phyloP scores from a whole-genome alignment of 2,113 vertebrate genomes.

The Serilophus lunatus region DNA sequence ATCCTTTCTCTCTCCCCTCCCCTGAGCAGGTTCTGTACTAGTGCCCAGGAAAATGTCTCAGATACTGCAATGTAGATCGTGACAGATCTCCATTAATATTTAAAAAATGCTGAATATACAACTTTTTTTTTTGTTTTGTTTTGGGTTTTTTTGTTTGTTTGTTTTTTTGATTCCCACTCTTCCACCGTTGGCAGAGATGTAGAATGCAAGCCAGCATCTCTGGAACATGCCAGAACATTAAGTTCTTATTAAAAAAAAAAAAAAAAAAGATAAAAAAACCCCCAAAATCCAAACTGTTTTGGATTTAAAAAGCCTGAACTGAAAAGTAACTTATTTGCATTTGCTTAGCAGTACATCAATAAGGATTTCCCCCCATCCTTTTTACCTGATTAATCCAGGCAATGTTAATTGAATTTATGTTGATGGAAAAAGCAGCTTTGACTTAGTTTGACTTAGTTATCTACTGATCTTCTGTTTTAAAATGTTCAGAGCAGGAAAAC shows the following conservation, averaged over 20 bases:
- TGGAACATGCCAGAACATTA: background rate
- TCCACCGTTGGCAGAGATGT: background rate
- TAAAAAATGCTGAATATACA: background rate
- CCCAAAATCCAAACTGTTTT: too few relatives aligned
- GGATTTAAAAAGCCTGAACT: background rate
- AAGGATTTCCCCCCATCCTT: background rate
- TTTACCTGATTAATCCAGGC: background rate
- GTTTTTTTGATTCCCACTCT: background rate
- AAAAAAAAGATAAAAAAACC: too few relatives aligned
- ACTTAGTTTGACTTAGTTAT: background rate
- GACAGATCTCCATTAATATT: accelerated
- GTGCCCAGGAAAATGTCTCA: background rate
- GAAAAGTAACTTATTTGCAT: background rate
- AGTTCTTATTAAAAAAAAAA: background rate
- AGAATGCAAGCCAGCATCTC: background rate
- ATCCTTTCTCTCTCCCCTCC: background rate
- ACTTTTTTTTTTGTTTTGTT: too few relatives aligned
- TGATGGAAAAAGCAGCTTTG: background rate
- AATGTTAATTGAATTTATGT: background rate
- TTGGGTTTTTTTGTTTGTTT: too few relatives aligned
- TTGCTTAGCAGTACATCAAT: background rate
- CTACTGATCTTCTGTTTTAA: background rate
- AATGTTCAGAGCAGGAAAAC: background rate
- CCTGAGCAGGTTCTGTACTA: background rate
- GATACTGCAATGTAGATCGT: background rate